phyloP scores from a whole-genome alignment of 2,797 vertebrate species.

The Mormyrops attenuatus region DNA sequence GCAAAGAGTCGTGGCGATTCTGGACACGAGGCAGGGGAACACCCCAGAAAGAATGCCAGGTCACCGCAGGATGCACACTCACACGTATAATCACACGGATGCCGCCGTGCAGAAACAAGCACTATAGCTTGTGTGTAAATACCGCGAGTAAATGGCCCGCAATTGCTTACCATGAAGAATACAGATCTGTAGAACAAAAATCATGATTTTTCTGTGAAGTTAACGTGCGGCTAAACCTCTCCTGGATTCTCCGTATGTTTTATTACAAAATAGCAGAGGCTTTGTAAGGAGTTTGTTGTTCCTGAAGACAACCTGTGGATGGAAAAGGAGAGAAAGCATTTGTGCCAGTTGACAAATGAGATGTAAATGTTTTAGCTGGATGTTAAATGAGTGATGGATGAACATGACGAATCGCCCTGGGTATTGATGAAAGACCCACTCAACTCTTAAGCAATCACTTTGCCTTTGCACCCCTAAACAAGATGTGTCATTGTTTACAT shows the following conservation, averaged over 20 bases:
- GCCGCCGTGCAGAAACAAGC: not conserved
- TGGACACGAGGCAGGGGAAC: not conserved
- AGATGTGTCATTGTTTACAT: not conserved
- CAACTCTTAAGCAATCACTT: not conserved
- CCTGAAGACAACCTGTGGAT: conserved; percentile 24
- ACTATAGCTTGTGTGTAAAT: not conserved
- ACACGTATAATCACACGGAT: not conserved
- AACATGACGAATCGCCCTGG: not conserved
- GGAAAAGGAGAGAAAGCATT: conserved; percentile 40
- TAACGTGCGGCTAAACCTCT: not conserved
- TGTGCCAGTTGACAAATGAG: conserved; percentile 45
- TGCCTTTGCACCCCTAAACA: not conserved
- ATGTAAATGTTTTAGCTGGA: conserved; percentile 1
- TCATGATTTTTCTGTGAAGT: not conserved
- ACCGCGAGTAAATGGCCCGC: not conserved
- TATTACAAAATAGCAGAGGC: not conserved
- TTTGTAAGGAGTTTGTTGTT: not conserved
- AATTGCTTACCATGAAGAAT: not conserved
- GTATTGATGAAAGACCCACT: conserved; percentile 6
- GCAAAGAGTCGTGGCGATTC: not conserved
- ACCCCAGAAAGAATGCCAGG: not conserved
- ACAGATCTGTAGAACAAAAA: not conserved
- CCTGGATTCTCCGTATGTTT: not conserved
- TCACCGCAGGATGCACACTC: not conserved
- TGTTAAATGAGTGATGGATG: conserved; percentile 1